Evolutionary conservation across 2,113 vertebrate species (phyloP).

Genomic region (Centropus unirufus): DNA sequence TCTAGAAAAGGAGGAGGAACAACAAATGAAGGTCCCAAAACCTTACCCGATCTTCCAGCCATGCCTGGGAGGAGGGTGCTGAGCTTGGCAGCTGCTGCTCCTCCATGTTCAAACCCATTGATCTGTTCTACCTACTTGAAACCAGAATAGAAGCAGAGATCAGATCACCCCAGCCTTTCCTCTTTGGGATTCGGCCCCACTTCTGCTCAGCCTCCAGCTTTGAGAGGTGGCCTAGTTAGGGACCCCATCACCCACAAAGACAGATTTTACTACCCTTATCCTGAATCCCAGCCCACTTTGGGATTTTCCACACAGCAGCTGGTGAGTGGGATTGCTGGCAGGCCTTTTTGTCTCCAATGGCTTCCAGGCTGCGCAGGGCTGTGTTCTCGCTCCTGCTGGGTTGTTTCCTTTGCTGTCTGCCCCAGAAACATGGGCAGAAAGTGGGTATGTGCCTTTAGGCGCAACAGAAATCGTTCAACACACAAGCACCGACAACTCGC

Average conservation of each 20-base stretch:
- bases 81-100: neutral
- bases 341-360: neutral
- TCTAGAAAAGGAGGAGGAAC: neutral
- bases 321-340: slow-evolving; percentile 64
- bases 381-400: neutral
- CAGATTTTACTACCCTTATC: slow-evolving; percentile 8
- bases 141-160: neutral
- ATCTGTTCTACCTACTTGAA: neutral
- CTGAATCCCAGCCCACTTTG: neutral
- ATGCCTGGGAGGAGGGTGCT: neutral
- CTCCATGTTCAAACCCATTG: neutral
- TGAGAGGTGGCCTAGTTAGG: neutral
- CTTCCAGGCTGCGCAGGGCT: slow-evolving; percentile 50
- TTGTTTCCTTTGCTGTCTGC: neutral
- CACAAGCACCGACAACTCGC: neutral
- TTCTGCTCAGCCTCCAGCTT: neutral
- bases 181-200: neutral
- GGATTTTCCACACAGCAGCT: slow-evolving; percentile 30
- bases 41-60: neutral
- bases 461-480: neutral
- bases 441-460: neutral
- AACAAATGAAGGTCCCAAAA: neutral
- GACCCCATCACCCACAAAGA: neutral
- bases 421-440: neutral
- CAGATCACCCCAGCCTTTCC: neutral